phyloP scores from a whole-genome alignment of 2,888 invertebrate species.

The Euplexia lucipara region DNA sequence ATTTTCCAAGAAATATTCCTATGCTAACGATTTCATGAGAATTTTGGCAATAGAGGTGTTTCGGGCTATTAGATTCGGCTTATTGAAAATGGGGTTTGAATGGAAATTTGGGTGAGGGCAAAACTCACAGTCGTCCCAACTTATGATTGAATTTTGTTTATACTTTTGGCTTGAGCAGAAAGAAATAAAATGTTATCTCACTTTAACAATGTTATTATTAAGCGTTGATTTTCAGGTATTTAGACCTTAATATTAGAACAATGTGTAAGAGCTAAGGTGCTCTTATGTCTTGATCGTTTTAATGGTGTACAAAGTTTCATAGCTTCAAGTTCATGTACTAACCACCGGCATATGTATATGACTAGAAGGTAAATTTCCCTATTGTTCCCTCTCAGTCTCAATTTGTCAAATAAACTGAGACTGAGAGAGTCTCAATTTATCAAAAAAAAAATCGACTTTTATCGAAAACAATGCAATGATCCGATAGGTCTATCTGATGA shows the following conservation, averaged over 20 bases:
- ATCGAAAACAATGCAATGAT: too few species aligned
- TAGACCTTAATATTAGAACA: background rate
- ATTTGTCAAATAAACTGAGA: too few species aligned
- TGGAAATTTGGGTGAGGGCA: background rate
- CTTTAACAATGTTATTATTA: background rate
- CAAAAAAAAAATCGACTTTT: too few species aligned
- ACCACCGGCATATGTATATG: too few species aligned
- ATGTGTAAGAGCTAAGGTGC: too few species aligned
- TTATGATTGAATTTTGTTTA: background rate
- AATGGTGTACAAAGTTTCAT: too few species aligned
- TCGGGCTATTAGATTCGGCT: constrained; percentile 26
- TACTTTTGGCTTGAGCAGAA: background rate
- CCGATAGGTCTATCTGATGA: too few species aligned
- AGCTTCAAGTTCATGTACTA: too few species aligned
- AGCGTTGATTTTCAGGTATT: background rate
- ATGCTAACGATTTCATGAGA: constrained; percentile 25
- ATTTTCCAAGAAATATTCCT: constrained; percentile 36
- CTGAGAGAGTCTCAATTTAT: too few species aligned
- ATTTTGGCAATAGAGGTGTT: constrained; percentile 35
- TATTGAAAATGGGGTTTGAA: constrained; percentile 39
- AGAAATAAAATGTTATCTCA: background rate
- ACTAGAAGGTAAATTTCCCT: too few species aligned
- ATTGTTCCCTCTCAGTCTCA: too few species aligned
- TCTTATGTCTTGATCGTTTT: too few species aligned
- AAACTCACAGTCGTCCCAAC: background rate